phyloP scores from a whole-genome alignment of 2,797 vertebrate species.

The Scarus forsteni region DNA sequence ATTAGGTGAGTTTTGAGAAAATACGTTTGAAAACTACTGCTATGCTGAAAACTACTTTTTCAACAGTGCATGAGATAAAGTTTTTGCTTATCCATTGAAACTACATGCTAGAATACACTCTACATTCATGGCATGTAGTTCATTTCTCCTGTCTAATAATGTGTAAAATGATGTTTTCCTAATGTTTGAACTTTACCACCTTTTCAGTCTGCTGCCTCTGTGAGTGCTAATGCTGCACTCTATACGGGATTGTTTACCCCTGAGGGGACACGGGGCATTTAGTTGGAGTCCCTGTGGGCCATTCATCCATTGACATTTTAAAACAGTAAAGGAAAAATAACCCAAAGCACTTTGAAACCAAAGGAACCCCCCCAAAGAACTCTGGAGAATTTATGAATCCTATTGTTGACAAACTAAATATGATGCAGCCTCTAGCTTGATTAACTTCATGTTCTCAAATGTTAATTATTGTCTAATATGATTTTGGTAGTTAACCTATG shows the following conservation, averaged over 20 bases:
- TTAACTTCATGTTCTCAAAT: not conserved
- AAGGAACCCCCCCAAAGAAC: constrained; percentile 14
- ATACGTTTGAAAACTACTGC: too few relatives aligned
- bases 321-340: constrained; percentile 24
- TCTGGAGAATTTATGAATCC: constrained; percentile 23
- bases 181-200: not conserved
- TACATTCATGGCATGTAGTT: not conserved
- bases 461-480: not conserved
- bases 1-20: too few relatives aligned
- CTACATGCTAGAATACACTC: not conserved
- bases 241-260: constrained; percentile 32
- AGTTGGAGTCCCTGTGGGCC: constrained; percentile 21
- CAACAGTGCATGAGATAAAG: too few relatives aligned
- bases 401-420: constrained; percentile 19
- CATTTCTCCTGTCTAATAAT: not conserved
- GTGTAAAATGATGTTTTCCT: not conserved
- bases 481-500: too few relatives aligned
- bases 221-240: constrained; percentile 15
- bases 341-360: constrained; percentile 22
- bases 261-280: constrained; percentile 31
- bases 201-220: constrained; percentile 19
- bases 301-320: constrained; percentile 28
- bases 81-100: too few relatives aligned
- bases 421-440: not conserved
- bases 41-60: too few relatives aligned